Conservation (phyloP, 2,888 invertebrate genomes). For the Macaria notata region DNA sequence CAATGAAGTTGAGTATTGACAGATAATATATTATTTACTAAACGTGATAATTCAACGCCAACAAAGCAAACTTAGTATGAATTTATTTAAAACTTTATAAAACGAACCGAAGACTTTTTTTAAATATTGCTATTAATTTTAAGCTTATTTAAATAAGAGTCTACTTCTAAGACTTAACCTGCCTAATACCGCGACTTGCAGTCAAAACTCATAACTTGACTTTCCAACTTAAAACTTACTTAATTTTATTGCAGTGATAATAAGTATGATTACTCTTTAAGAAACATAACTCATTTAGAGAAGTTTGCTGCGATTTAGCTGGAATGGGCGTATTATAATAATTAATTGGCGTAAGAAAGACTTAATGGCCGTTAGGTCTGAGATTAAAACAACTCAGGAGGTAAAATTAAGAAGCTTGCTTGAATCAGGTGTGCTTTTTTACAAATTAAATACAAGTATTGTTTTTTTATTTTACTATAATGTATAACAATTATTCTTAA, state of each 20-base stretch:
- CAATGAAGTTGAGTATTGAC: too few relatives aligned
- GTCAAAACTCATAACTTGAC: slow-evolving; percentile 50
- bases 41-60: too few relatives aligned
- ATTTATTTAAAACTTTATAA: too few relatives aligned
- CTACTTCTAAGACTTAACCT: not conserved
- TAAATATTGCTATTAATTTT: too few relatives aligned
- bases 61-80: too few relatives aligned
- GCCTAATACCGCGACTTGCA: not conserved
- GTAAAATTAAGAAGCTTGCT: slow-evolving; percentile 21
- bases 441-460: too few relatives aligned
- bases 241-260: slow-evolving; percentile 74
- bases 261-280: slow-evolving; percentile 72
- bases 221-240: slow-evolving; percentile 56
- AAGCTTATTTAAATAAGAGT: too few relatives aligned
- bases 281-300: slow-evolving; percentile 73
- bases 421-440: slow-evolving; percentile 5
- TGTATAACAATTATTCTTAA: too few relatives aligned
- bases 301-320: slow-evolving; percentile 68
- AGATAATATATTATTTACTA: too few relatives aligned
- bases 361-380: slow-evolving; percentile 66
- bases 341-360: slow-evolving; percentile 75
- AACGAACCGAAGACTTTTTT: too few relatives aligned
- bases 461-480: too few relatives aligned
- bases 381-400: slow-evolving; percentile 54
- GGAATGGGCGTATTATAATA: slow-evolving; percentile 78